These are phyloP conservation scores for Actias luna DNA, from an alignment of 2,888 invertebrate species.

Conservation along the genomic window DNA sequence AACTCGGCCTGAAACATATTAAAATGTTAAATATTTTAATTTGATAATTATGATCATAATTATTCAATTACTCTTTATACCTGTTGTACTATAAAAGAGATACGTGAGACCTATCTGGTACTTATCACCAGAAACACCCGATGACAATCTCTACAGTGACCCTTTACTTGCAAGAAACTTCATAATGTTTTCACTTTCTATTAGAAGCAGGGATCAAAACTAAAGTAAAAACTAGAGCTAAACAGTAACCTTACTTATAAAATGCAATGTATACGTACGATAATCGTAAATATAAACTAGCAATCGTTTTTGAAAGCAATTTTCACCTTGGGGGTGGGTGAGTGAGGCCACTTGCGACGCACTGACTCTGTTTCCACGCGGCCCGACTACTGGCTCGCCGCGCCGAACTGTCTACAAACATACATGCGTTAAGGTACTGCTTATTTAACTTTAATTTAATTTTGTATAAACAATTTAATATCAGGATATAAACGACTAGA, in stretches of 20 bases:
- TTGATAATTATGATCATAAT: too few species aligned
- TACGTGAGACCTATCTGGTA: too few species aligned
- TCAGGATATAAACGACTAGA: neutral
- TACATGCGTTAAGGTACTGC: constrained; percentile 85
- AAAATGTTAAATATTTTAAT: neutral
- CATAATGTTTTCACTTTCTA: too few species aligned
- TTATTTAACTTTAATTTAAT: constrained; percentile 36
- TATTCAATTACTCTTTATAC: too few species aligned
- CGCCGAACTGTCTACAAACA: constrained; percentile 94
- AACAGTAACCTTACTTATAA: neutral
- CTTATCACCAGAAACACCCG: too few species aligned
- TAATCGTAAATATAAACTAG: neutral
- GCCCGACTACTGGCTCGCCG: constrained; percentile 91
- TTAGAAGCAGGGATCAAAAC: too few species aligned
- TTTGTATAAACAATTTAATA: neutral
- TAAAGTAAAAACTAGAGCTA: neutral
- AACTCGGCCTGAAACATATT: constrained; percentile 83
- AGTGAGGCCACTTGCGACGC: constrained; percentile 87
- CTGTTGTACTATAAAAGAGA: too few species aligned
- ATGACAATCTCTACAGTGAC: too few species aligned
- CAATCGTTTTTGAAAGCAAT: neutral
- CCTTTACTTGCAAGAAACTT: too few species aligned
- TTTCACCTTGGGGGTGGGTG: constrained; percentile 73
- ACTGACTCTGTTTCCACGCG: constrained; percentile 93
- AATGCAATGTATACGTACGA: neutral